These are phyloP conservation scores for Cataglyphis cursor DNA, from an alignment of 2,888 invertebrate genomes.

Conservation along the genomic window DNA sequence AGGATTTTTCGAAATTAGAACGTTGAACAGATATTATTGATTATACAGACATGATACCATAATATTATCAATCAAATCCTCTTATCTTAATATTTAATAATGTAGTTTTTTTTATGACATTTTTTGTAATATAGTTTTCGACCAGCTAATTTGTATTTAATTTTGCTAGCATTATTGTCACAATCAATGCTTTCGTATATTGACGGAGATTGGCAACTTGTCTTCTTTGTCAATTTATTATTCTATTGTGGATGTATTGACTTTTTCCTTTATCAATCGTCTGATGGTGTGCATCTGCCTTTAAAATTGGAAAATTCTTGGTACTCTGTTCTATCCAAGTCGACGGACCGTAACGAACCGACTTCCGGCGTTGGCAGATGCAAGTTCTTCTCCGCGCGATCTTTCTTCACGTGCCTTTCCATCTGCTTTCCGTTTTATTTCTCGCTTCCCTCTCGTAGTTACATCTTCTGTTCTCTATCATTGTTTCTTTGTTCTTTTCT, in stretches of 20 bases:
- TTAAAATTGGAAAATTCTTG: constrained; percentile 80
- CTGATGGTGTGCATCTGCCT: constrained; percentile 71
- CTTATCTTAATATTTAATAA: constrained; percentile 1
- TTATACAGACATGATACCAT: not conserved
- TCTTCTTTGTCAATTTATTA: constrained; percentile 41
- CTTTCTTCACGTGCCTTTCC: constrained; percentile 35
- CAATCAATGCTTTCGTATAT: not conserved
- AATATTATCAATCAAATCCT: not conserved
- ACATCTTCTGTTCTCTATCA: not conserved
- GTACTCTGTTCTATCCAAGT: constrained; percentile 56
- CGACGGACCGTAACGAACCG: constrained; percentile 67
- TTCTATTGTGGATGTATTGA: not conserved
- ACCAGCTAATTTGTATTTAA: not conserved
- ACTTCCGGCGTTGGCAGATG: constrained; percentile 60
- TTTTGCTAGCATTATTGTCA: not conserved
- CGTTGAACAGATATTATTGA: not conserved
- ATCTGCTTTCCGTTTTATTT: constrained; percentile 39
- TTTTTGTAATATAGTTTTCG: not conserved
- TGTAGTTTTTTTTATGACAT: not conserved
- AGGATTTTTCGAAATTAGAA: not conserved
- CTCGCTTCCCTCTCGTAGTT: constrained; percentile 24
- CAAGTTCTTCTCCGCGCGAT: constrained; percentile 43
- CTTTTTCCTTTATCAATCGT: not conserved
- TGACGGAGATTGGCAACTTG: not conserved
- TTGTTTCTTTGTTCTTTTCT: not conserved